A percentile compares a stretch with the other conserved stretches of the same genome.
Conservation (phyloP, 30 jellyfish, hydroid and myxozoan genomes). For the Turritopsis rubra region DNA sequence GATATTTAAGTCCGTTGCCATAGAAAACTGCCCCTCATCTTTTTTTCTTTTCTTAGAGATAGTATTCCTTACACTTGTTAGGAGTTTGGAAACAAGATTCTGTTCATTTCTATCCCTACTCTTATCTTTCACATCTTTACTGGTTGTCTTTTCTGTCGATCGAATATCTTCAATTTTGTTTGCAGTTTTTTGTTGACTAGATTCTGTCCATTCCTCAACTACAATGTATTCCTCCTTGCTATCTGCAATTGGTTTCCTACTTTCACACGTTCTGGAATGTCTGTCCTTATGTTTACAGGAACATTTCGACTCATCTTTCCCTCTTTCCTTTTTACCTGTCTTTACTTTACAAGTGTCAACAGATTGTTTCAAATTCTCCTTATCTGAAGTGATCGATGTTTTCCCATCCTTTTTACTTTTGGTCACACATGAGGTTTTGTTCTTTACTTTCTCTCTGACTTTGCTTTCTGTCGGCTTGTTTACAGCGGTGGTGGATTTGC, state of each 20-base stretch:
- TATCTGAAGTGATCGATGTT: neutral
- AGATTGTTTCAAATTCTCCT: neutral
- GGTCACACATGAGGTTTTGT: neutral
- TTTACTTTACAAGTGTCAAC: neutral
- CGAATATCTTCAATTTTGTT: neutral
- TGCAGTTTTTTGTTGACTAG: neutral
- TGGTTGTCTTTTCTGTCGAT: neutral
- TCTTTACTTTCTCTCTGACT: neutral
- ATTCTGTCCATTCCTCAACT: constrained; percentile 9
- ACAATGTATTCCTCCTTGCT: neutral
- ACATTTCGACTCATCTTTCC: neutral
- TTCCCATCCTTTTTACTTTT: neutral
- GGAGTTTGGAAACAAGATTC: neutral
- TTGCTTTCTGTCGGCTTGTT: neutral
- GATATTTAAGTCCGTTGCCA: neutral
- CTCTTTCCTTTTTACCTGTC: neutral
- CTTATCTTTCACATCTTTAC: neutral
- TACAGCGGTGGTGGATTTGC: neutral
- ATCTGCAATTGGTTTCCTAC: neutral
- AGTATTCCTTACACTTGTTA: neutral
- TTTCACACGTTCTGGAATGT: neutral
- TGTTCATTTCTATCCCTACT: neutral
- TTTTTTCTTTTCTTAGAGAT: neutral
- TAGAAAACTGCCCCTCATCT: neutral
- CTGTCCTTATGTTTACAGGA: neutral